Evolutionary conservation across 2,888 invertebrate genomes (phyloP), one percentile per base, ranked within the genome.

Genomic region (Metopia argyrocephala): DNA sequence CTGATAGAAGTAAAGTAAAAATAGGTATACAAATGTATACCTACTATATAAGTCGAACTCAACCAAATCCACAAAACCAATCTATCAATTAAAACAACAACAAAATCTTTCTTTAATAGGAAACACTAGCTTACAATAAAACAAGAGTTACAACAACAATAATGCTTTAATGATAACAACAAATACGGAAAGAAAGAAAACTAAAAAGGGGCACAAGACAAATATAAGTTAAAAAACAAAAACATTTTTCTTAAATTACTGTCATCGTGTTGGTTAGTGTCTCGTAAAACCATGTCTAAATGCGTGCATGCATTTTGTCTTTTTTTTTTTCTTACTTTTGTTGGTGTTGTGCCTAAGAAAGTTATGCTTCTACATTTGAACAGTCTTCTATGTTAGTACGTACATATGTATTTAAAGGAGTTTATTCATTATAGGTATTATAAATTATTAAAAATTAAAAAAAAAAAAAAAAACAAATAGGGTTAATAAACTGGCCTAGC

Each of bases 281-380:
- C 15, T 38, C n/a, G n/a, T n/a, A n/a, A n/a, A n/a, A n/a, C n/a
- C n/a, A n/a, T 38, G 3, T 18, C 50, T 5, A 50, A 71, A 25
- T 59, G 78, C 65, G 45, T 78, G 78, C 48, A 59, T 73, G 61
- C n/a, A n/a, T n/a, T n/a, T 56, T 54, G 70, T 75, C 45, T 79
- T 52, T 64, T 66, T 46, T 25, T 75, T 61, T 57, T 65, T 64
- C 50, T 48, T 21, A 52, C 20, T 50, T 46, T 21, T 45, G 20
- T 61, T 66, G 52, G 52, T 50, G 50, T 48, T 50, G 7, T 59
- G 15, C 18, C 50, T 57, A 76, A 76, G 64, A 76, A 70, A 70
- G 76, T 76, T 54, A 27, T 52, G 28, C 25, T 18, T 62, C 23
- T 38, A 12, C n/a, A 6, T 27, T 25, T 28, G 27, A 6, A 7